These are phyloP conservation scores for Synchiropus splendidus DNA, from an alignment of 2,113 vertebrate genomes.

Conservation along the genomic window DNA sequence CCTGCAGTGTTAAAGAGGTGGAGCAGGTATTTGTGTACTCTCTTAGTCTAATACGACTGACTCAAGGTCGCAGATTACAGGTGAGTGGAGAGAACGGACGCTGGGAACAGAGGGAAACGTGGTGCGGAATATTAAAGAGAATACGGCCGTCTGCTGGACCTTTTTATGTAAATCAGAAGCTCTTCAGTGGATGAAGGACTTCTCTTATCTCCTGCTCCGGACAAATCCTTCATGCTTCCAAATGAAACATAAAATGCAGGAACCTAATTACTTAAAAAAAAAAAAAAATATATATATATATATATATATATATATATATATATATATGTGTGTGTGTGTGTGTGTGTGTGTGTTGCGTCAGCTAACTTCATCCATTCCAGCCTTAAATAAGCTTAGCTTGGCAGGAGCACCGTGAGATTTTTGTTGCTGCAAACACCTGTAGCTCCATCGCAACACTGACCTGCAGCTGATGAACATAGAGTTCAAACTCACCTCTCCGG, in stretches of 20 bases:
- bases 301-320: too few species aligned
- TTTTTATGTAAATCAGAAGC: not conserved
- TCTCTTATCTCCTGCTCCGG: not conserved
- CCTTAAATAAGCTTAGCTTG: too few species aligned
- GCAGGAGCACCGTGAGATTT: too few species aligned
- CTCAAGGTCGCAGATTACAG: slow-evolving; percentile 14
- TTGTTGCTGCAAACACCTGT: too few species aligned
- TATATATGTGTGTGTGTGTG: too few species aligned
- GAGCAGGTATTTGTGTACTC: slow-evolving; percentile 25
- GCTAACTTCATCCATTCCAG: too few species aligned
- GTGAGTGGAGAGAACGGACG: not conserved
- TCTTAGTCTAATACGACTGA: slow-evolving; percentile 11
- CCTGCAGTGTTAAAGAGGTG: slow-evolving; percentile 27
- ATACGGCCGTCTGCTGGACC: not conserved
- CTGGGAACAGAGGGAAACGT: slow-evolving; percentile 3
- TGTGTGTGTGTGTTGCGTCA: too few species aligned
- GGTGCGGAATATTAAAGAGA: slow-evolving; percentile 7
- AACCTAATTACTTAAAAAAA: too few species aligned
- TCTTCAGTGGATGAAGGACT: not conserved
- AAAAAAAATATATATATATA: too few species aligned
- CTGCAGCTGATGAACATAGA: not conserved
- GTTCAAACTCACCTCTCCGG: slow-evolving; percentile 84
- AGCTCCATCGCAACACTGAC: too few species aligned
- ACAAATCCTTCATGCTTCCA: not conserved
- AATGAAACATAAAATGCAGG: too few species aligned